Base-by-base conservation (phyloP, 1,140 invertebrate species). In the Macrostomum lignano region DNA sequence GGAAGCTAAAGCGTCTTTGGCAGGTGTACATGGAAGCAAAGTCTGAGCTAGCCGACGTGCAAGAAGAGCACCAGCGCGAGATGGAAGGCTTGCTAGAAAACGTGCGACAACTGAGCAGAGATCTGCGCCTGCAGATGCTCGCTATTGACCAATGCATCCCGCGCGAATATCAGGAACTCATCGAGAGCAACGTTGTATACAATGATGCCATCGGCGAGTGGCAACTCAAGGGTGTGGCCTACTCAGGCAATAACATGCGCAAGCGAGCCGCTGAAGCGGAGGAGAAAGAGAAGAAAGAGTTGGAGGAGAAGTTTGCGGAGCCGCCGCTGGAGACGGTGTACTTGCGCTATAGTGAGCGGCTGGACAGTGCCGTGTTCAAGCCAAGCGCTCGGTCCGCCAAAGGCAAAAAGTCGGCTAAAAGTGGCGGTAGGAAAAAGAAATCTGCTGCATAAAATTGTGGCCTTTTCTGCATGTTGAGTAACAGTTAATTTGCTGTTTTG, bases 161-260 rank as follows among this genome's bases (percentile, higher is more conserved):
- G 4, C 66, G 69, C 43, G 72, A 84, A 47, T 88, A 86, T 61
- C 70, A 78, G 67, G 71, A 71, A 35, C 65, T 79, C 49, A 75
- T 88, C 35, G 73, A 81, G 45, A 64, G 72, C 43, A 75, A 84
- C 51, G 75, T 81, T 10, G 70, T 74, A 44, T 94, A 82, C 78
- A 93, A 91, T 61, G 81, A 93, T 56, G 84, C 93, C 44, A 81
- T 88, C 30, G 84, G 82, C 11, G 86, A 96, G 55, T 98, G 84
- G 77, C 81, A 94, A 51, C 64, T 94, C 7, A 76, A 75, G 50
- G 91, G 82, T 60, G 79, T 96, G 2, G 88, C 88, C 1, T 96
- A 96, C 52, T 88, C 84, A 10, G 88, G 88, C 0, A 96, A 96
- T 57, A 96, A 96, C 51, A 94, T 96, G 77, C n/a, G 14, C n/a